A percentile compares a stretch with the other conserved stretches of the same genome.
Conservation (phyloP, 2,888 invertebrate species). For the Mythimna loreyi region DNA sequence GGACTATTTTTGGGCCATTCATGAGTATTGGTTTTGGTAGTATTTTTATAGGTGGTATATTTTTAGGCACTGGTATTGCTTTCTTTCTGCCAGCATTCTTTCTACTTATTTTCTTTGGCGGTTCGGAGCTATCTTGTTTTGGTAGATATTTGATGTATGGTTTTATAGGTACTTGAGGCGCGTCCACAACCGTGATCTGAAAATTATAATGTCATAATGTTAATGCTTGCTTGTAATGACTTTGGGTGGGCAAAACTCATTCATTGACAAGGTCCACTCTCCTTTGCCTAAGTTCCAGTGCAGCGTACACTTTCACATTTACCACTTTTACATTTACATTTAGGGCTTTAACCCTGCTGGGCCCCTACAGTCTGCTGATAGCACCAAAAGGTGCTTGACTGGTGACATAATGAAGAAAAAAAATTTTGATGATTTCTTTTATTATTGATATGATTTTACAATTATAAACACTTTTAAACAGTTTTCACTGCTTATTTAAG, state of each 20-base stretch:
- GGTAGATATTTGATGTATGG: constrained; percentile 76
- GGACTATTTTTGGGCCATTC: constrained; percentile 81
- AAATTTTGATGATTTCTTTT: not conserved
- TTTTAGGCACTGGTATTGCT: constrained; percentile 76
- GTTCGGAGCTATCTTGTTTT: constrained; percentile 68
- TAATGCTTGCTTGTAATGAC: too few species aligned
- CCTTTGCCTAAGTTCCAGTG: too few species aligned
- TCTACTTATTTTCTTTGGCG: constrained; percentile 79
- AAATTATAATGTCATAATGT: constrained; percentile 58
- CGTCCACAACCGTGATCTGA: constrained; percentile 85
- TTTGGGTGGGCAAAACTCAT: too few species aligned
- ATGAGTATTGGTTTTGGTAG: constrained; percentile 84
- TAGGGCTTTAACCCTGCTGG: too few species aligned
- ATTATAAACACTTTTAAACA: not conserved
- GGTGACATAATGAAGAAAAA: not conserved
- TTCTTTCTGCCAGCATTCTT: constrained; percentile 82
- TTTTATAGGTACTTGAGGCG: constrained; percentile 72
- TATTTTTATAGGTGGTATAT: constrained; percentile 84
- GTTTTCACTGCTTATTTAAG: too few species aligned
- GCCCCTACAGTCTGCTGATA: too few species aligned
- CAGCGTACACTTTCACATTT: too few species aligned
- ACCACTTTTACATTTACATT: too few species aligned
- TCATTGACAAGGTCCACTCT: too few species aligned
- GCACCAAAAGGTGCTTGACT: too few species aligned
- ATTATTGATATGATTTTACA: not conserved